A percentile compares a stretch with the other conserved stretches of the same genome.
Evolutionary conservation across 2,113 vertebrate genomes (phyloP).

Genomic region (Hypanus sabinus): DNA sequence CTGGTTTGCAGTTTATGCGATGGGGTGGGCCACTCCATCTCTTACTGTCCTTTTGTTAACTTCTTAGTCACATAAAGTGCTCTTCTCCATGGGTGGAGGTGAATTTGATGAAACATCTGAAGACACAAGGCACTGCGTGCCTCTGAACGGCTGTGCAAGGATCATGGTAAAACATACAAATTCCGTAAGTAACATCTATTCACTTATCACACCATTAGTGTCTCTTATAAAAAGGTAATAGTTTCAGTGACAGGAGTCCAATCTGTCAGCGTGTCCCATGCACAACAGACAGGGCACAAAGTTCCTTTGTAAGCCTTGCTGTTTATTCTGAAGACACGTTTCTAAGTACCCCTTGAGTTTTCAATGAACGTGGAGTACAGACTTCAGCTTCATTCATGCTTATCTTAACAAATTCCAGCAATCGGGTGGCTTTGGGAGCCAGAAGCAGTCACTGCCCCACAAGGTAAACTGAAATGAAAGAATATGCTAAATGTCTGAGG

Average conservation of each 20-base stretch:
- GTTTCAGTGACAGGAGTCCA: background rate
- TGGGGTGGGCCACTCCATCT: background rate
- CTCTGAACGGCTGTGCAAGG: background rate
- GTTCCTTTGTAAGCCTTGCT: background rate
- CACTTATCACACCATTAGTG: background rate
- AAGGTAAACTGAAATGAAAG: conserved; percentile 27
- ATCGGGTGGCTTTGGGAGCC: conserved; percentile 12
- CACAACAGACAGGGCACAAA: background rate
- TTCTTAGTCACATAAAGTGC: conserved; percentile 32
- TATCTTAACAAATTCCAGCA: background rate
- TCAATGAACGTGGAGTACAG: no score
- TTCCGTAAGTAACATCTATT: background rate
- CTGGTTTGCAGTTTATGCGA: background rate
- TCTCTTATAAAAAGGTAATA: background rate
- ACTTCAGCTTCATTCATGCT: background rate
- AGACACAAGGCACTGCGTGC: background rate
- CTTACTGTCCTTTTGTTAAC: background rate
- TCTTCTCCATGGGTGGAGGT: conserved; percentile 7
- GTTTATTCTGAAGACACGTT: background rate
- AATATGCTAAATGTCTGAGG: conserved; percentile 21
- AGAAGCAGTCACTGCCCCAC: background rate
- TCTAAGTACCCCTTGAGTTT: conserved; percentile 4
- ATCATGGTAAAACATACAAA: background rate
- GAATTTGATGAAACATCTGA: conserved; percentile 16
- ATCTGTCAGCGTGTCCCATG: background rate